Evolutionary conservation across 1,140 invertebrate genomes (phyloP).

Genomic region (Drosophila orena): DNA sequence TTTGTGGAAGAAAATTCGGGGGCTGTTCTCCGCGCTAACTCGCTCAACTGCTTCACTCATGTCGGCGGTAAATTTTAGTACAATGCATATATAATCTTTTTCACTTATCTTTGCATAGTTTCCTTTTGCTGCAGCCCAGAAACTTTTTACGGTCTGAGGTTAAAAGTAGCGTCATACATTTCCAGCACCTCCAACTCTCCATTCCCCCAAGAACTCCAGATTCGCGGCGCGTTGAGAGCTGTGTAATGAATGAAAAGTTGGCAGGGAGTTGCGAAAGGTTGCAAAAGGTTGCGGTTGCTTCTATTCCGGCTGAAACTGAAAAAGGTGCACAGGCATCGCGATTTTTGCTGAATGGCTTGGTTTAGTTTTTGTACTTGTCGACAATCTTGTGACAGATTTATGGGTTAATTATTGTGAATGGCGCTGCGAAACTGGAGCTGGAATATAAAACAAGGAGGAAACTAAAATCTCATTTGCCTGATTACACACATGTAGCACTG

Average conservation of each 20-base stretch:
- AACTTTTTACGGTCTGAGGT: slow-evolving; percentile 72
- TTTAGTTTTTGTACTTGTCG: slow-evolving; percentile 67
- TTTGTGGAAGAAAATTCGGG: slow-evolving; percentile 36
- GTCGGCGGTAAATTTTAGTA: slow-evolving; percentile 77
- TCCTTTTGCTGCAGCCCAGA: slow-evolving; percentile 47
- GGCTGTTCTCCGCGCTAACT: slow-evolving; percentile 2
- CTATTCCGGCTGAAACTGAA: background rate
- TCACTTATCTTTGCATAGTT: slow-evolving; percentile 81
- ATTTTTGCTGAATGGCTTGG: slow-evolving; percentile 63
- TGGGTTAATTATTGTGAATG: slow-evolving; percentile 71
- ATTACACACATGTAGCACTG: slow-evolving; percentile 20
- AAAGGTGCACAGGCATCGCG: slow-evolving; percentile 53
- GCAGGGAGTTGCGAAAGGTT: slow-evolving; percentile 46
- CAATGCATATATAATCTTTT: slow-evolving; percentile 83
- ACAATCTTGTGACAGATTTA: slow-evolving; percentile 74
- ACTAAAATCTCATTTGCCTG: slow-evolving; percentile 10
- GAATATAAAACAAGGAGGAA: background rate
- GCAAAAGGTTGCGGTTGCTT: slow-evolving; percentile 26
- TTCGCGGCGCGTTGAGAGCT: slow-evolving; percentile 43
- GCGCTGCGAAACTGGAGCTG: background rate
- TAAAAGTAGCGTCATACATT: slow-evolving; percentile 77
- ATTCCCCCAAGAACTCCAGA: slow-evolving; percentile 13
- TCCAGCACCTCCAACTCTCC: slow-evolving; percentile 7
- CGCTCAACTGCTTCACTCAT: slow-evolving; percentile 46
- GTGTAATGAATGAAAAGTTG: slow-evolving; percentile 65